phyloP scores from a whole-genome alignment of 2,797 vertebrate genomes.

The Poeciliopsis paucimaculata region DNA sequence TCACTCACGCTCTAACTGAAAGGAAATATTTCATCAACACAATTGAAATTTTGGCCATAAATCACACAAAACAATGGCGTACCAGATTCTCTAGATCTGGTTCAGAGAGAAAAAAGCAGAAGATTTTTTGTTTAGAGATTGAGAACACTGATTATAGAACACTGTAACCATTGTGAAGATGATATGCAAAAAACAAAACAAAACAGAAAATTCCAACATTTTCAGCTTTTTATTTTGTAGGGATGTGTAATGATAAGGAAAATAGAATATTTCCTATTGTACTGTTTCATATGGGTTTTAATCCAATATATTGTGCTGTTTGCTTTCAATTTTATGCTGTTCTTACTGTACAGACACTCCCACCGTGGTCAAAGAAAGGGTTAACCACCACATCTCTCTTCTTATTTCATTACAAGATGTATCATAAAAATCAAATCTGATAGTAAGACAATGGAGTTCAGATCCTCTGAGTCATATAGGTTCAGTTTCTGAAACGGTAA shows the following conservation, averaged over 20 bases:
- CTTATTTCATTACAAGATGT: slow-evolving; percentile 42
- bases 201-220: slow-evolving; percentile 40
- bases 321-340: not conserved
- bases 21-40: slow-evolving; percentile 54
- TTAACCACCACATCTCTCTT: slow-evolving; percentile 31
- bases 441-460: slow-evolving; percentile 38
- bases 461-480: slow-evolving; percentile 53
- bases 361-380: slow-evolving; percentile 58
- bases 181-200: slow-evolving; percentile 4
- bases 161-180: slow-evolving; percentile 47
- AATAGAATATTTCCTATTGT: slow-evolving; percentile 36
- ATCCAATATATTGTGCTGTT: not conserved
- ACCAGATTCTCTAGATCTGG: slow-evolving; percentile 39
- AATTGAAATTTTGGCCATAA: slow-evolving; percentile 49
- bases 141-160: slow-evolving; percentile 53
- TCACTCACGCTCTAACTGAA: slow-evolving; percentile 27
- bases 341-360: slow-evolving; percentile 34
- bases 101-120: slow-evolving; percentile 37
- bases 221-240: slow-evolving; percentile 29
- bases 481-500: slow-evolving; percentile 61
- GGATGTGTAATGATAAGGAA: slow-evolving; percentile 43
- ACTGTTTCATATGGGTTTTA: slow-evolving; percentile 31
- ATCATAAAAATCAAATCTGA: slow-evolving; percentile 56
- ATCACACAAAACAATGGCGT: slow-evolving; percentile 59
- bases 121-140: slow-evolving; percentile 33